These are phyloP conservation scores for Onychostruthus taczanowskii DNA, from an alignment of 2,113 vertebrate genomes.

Conservation along the genomic window DNA sequence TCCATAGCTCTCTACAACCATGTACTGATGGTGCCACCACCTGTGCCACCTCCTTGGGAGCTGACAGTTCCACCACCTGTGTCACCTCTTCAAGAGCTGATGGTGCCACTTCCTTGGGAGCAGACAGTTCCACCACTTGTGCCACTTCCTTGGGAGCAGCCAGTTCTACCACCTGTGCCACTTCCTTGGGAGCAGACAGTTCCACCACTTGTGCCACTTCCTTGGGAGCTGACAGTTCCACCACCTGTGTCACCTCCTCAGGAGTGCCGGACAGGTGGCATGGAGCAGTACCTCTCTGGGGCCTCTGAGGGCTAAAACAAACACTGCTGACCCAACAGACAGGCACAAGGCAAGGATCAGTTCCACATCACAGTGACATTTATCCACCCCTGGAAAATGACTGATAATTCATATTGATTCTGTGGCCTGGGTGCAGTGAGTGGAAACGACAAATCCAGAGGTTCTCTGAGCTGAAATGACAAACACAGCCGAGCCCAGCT, in stretches of 20 bases:
- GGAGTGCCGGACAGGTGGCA: background rate
- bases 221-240: background rate
- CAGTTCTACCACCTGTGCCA: background rate
- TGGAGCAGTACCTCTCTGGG: background rate
- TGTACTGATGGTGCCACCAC: accelerated
- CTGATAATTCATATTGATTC: constrained; percentile 49
- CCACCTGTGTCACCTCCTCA: background rate
- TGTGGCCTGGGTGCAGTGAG: background rate
- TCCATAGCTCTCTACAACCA: background rate
- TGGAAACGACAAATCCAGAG: background rate
- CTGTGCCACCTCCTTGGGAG: no score
- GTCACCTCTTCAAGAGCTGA: background rate
- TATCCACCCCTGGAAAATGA: constrained; percentile 43
- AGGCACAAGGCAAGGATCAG: background rate
- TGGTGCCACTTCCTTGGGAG: no score
- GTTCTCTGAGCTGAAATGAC: background rate
- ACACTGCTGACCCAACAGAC: background rate
- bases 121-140: no score
- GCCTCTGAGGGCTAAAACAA: background rate
- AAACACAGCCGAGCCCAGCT: background rate
- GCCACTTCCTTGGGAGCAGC: no score
- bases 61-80: background rate
- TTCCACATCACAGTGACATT: background rate
- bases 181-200: accelerated
- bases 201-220: background rate